Conservation (phyloP, 2,113 vertebrate genomes). For the Tympanuchus pallidicinctus region DNA sequence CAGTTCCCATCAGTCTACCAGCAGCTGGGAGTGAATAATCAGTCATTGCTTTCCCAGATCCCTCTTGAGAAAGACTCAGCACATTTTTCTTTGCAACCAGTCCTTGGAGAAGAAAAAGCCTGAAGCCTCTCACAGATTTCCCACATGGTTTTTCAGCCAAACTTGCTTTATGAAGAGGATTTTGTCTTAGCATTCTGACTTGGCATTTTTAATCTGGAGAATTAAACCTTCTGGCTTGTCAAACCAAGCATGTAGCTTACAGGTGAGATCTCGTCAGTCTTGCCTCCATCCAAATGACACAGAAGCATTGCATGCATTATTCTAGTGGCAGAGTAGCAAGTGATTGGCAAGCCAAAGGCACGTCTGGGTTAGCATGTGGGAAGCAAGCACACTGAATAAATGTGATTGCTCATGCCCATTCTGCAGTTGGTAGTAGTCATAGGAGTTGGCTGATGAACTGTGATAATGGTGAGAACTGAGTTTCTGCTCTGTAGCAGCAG, state of each 20-base stretch:
- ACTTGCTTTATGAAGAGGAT: not conserved
- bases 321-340: not conserved
- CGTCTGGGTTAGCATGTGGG: not conserved
- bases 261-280: not conserved
- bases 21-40: slow-evolving; percentile 70
- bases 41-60: not conserved
- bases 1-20: slow-evolving; percentile 77
- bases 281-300: not conserved
- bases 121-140: not conserved
- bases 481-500: slow-evolving; percentile 48
- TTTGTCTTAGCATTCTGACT: not conserved
- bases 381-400: slow-evolving; percentile 22
- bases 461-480: not conserved
- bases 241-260: not conserved
- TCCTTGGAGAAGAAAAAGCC: slow-evolving; percentile 9
- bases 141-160: not conserved
- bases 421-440: not conserved
- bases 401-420: slow-evolving; percentile 15
- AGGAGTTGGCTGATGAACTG: slow-evolving; percentile 7
- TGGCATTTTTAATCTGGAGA: not conserved
- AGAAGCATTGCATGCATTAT: not conserved
- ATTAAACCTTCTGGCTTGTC: not conserved
- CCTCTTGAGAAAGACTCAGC: slow-evolving; percentile 33
- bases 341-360: not conserved
- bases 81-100: not conserved